Base-by-base conservation (phyloP, 64 coral and sea anemone species). In the Catalaphyllia jardinei region DNA sequence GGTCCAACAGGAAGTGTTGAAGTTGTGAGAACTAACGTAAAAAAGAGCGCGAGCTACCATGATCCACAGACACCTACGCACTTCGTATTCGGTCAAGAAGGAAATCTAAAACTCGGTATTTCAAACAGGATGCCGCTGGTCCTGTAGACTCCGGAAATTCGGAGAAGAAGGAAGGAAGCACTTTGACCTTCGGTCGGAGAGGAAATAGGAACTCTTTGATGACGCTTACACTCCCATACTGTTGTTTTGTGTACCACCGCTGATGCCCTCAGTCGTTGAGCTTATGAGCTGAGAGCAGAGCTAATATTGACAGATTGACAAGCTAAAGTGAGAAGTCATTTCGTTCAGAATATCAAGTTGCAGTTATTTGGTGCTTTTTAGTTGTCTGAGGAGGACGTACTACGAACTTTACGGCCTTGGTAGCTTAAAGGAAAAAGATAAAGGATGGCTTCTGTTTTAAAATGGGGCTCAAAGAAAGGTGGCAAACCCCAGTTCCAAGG, bases 391-490 rank as follows among this genome's bases (percentile, higher is more conserved):
- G 29, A 29, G 79, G 51, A 59, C 77, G 57, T 33, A 80, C 11
- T 27, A 28, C 10, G 52, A 31, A 33, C 19, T 60, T 81, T 81
- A 33, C 25, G 30, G 55, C 79, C 24, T 81, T 81, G n/a, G 20
- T 25, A 52, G n/a, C 38, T 25, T 39, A 10, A 24, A 11, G 24
- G 62, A 51, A 7, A 51, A 39, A 71, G 39, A 35, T 71, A 49
- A n/a, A 85, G 63, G 30, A 92, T 92, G 90, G 49, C 90, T 75
- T 78, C 90, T 60, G 54, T 92, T 17, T 65, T 92, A 18, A 92
- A 77, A 52, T 14, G 59, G 73, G 82, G 60, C 51, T 79, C 90
- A 4, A 92, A 72, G 83, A 92, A 92, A 30, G 82, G 54, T 57
- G 54, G 90, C 20, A 92, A 92, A 73, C 83, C 81, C 16, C 90